Evolutionary conservation across 1,140 invertebrate species (phyloP), one percentile per base, ranked within the genome.

Genomic region (Eupeodes corollae): DNA sequence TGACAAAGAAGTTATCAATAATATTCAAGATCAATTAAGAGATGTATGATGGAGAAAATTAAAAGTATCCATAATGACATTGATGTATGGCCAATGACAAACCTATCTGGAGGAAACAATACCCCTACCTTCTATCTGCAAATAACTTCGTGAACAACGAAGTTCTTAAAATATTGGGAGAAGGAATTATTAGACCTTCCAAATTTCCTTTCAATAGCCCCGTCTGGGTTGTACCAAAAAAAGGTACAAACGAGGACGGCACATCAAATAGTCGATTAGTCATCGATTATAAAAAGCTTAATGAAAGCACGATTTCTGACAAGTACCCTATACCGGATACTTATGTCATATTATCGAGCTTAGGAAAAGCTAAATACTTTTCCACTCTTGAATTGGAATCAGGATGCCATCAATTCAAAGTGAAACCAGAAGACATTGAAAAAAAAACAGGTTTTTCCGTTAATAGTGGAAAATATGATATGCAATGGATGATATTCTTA

Each of bases 291-390:
- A 21, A 56, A 34, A 60, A 58, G 48, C 35, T 61, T 18, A 65
- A 62, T 50, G 45, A 52, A 41, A 48, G 53, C 42, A 61, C 56
- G 18, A 47, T 61, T n/a, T 42, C 55, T 12, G 71, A 76, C 52
- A 40, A 46, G 71, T 75, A 63, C 56, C 75, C 74, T 10, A 51
- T 78, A 9, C 73, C 74, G 5, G 56, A 68, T 10, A 74, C 76
- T 6, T 64, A 64, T 15, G 67, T 70, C 11, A 56, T 63, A 18
- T 53, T 79, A 35, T 63, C 71, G 44, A 55, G 56, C 30, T 47
- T 76, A 37, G 59, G 59, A 1, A 57, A 55, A 13, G 49, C 63
- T 71, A 58, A 50, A 47, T 38, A 49, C 44, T 2, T 48, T 10
- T 52, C 44, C 35, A 49, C 42, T 16, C 26, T 45, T 12, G 43